Conservation (phyloP, 1,140 invertebrate genomes). For the Bradysia coprophila region DNA sequence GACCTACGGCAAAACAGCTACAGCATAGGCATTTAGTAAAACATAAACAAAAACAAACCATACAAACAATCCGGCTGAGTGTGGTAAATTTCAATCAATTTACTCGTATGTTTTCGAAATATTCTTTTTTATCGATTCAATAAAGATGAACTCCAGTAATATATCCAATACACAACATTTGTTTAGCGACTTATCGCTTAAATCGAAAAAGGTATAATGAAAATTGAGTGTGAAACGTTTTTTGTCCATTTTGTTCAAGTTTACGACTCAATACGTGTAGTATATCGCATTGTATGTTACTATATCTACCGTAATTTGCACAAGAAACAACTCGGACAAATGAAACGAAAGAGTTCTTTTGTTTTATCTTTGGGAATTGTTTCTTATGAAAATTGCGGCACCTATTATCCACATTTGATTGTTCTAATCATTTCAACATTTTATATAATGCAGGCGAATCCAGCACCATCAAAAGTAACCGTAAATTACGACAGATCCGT, state of each 20-base stretch:
- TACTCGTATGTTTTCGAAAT: neutral
- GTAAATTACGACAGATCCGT: neutral
- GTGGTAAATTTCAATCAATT: neutral
- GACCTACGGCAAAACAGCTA: too few species aligned
- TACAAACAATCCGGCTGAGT: neutral
- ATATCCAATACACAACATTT: neutral
- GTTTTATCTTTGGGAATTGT: neutral
- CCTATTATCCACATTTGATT: neutral
- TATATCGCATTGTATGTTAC: neutral
- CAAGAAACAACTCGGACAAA: neutral
- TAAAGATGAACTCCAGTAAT: constrained; percentile 1
- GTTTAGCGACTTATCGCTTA: neutral
- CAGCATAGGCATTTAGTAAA: too few species aligned
- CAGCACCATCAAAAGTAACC: neutral
- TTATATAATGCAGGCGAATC: neutral
- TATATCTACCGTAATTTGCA: neutral
- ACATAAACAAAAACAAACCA: neutral
- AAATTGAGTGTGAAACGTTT: neutral
- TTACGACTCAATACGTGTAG: neutral
- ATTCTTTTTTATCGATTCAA: neutral
- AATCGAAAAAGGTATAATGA: neutral
- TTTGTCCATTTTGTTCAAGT: neutral
- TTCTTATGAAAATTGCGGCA: neutral
- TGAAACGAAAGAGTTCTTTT: neutral
- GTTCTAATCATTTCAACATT: neutral